A percentile compares a stretch with the other conserved stretches of the same genome.
Conservation (phyloP, 1,140 invertebrate species). For the Portunus trituberculatus region DNA sequence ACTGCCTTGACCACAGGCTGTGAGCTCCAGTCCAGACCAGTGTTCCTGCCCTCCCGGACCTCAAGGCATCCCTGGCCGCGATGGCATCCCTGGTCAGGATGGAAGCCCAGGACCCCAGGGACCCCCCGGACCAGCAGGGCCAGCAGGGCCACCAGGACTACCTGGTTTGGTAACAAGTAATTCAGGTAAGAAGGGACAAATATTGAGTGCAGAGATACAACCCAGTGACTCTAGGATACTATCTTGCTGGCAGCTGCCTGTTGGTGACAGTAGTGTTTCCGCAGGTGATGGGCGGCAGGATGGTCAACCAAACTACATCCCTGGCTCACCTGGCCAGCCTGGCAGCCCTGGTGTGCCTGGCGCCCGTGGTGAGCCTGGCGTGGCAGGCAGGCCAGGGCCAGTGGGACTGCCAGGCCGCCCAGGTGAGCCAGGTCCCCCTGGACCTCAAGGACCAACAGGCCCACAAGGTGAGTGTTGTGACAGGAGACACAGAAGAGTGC, state of each 20-base stretch:
- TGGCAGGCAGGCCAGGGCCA: slow-evolving; percentile 1
- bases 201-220: too few relatives aligned
- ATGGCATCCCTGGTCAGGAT: slow-evolving; percentile 36
- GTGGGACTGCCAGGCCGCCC: neutral
- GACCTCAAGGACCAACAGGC: neutral
- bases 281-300: neutral
- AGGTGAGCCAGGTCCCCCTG: slow-evolving; percentile 26
- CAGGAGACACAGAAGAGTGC: neutral
- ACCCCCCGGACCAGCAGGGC: slow-evolving; percentile 28
- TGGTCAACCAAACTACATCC: neutral
- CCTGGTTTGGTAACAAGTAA: neutral
- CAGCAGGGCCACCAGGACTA: neutral
- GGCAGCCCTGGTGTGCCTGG: slow-evolving; percentile 57
- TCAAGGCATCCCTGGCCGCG: slow-evolving; percentile 59
- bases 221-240: too few relatives aligned
- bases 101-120: slow-evolving; percentile 10
- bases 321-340: slow-evolving; percentile 59
- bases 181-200: neutral
- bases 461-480: slow-evolving; percentile 4
- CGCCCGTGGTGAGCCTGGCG: neutral
- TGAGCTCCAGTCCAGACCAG: neutral
- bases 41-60: slow-evolving; percentile 71
- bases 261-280: too few relatives aligned
- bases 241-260: too few relatives aligned
- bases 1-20: too few relatives aligned